phyloP scores from a whole-genome alignment of 2,888 invertebrate species.

The Eupeodes luniger region DNA sequence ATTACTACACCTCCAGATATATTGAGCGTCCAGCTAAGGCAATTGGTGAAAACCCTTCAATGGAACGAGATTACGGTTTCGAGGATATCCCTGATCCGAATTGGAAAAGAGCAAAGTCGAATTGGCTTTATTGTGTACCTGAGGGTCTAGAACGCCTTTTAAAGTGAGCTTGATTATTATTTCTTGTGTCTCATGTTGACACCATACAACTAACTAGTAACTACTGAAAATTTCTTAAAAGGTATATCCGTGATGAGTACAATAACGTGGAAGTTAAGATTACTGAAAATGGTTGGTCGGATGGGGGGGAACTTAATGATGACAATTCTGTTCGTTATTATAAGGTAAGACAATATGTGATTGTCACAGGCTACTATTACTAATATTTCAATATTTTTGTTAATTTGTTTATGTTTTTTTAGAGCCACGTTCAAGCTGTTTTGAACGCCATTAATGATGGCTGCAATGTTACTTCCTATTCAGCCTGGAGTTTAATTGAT shows the following conservation, averaged over 20 bases:
- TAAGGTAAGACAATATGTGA: conserved; percentile 66
- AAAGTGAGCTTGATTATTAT: conserved; percentile 1
- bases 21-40: conserved; percentile 76
- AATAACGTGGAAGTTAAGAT: conserved; percentile 86
- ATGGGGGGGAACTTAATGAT: conserved; percentile 82
- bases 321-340: conserved; percentile 81
- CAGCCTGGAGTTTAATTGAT: conserved; percentile 81
- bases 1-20: conserved; percentile 80
- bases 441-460: conserved; percentile 79
- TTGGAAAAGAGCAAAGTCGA: conserved; percentile 79
- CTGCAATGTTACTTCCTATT: conserved; percentile 79
- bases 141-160: neutral
- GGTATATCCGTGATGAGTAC: conserved; percentile 86
- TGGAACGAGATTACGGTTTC: conserved; percentile 84
- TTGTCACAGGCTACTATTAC: no score
- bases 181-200: neutral
- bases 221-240: conserved; percentile 22
- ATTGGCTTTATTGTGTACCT: conserved; percentile 74
- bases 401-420: conserved; percentile 70
- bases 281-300: conserved; percentile 87
- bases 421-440: conserved; percentile 80
- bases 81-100: conserved; percentile 77
- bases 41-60: conserved; percentile 84
- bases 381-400: neutral
- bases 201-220: neutral